A percentile compares a stretch with the other conserved stretches of the same genome.
phyloP scores from a whole-genome alignment of 2,797 vertebrate genomes.

The Geotrypetes seraphini region DNA sequence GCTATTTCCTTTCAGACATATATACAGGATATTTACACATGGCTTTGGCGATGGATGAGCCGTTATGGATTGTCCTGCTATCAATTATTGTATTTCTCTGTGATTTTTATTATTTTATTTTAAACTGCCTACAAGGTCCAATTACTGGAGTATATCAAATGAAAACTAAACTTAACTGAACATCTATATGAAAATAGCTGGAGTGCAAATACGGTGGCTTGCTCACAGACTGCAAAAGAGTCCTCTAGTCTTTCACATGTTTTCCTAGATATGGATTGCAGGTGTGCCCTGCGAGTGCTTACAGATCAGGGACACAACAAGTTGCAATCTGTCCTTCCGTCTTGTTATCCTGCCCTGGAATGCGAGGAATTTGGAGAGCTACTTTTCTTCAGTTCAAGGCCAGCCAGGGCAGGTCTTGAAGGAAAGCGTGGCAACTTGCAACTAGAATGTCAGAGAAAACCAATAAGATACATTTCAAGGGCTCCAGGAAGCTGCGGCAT shows the following conservation, averaged over 20 bases:
- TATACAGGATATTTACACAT: no score
- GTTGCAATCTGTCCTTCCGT: conserved; percentile 25
- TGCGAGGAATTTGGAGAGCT: conserved; percentile 30
- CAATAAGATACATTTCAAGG: not conserved
- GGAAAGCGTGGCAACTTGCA: not conserved
- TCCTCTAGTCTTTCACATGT: conserved; percentile 23
- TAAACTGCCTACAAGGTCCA: no score
- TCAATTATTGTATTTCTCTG: no score
- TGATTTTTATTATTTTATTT: no score
- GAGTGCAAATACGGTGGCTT: no score
- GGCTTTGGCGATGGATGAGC: no score
- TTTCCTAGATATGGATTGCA: conserved; percentile 25
- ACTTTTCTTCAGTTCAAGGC: conserved; percentile 8
- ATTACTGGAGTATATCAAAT: no score
- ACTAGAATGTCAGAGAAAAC: not conserved
- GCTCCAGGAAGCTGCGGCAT: not conserved
- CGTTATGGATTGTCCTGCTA: no score
- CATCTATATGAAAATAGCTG: no score
- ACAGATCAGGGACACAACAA: conserved; percentile 29
- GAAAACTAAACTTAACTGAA: no score
- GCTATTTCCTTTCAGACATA: no score
- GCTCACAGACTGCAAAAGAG: not conserved
- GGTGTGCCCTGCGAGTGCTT: conserved; percentile 23
- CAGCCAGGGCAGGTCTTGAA: conserved; percentile 28
- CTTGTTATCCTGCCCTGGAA: conserved; percentile 26